Percentiles rank a stretch among this genome's conserved stretches.
Conservation (phyloP, 1,140 invertebrate genomes). For the Penaeus vannamei region DNA sequence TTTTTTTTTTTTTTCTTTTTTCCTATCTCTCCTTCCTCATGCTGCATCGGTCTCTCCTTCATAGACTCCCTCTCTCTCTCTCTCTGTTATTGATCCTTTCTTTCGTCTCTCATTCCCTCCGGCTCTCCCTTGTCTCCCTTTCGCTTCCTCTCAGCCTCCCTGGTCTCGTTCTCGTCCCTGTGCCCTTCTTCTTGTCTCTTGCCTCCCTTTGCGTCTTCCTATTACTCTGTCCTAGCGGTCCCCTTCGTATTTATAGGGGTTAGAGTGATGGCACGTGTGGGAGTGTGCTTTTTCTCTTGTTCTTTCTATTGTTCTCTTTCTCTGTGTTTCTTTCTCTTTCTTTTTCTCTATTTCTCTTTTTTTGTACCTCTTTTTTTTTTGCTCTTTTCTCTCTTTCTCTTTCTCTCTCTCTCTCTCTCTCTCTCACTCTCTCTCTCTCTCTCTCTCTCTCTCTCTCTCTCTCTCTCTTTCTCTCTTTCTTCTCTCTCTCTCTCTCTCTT, state of each 20-base stretch:
- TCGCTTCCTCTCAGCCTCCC: too few species aligned
- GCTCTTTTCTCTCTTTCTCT: background rate
- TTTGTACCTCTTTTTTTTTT: too few species aligned
- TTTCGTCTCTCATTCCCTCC: too few species aligned
- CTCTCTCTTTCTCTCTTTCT: background rate
- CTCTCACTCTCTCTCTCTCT: constrained; percentile 37
- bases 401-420: constrained; percentile 24
- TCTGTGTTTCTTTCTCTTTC: constrained; percentile 11
- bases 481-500: background rate
- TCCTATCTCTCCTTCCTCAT: background rate
- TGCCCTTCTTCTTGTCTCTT: too few species aligned
- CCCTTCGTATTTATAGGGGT: too few species aligned
- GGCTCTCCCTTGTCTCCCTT: too few species aligned
- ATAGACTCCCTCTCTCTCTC: background rate
- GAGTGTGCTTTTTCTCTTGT: background rate
- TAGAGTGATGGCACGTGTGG: too few species aligned
- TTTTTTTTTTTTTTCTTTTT: too few species aligned
- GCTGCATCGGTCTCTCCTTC: constrained; percentile 18
- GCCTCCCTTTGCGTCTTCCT: too few species aligned
- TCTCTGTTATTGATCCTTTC: background rate
- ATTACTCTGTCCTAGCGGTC: too few species aligned
- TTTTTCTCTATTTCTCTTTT: constrained; percentile 22
- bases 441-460: constrained; percentile 16
- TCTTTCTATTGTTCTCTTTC: constrained; percentile 29
- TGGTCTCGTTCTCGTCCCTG: too few species aligned